Evolutionary conservation across 2,113 vertebrate species (phyloP).

Genomic region (Cebus imitator): DNA sequence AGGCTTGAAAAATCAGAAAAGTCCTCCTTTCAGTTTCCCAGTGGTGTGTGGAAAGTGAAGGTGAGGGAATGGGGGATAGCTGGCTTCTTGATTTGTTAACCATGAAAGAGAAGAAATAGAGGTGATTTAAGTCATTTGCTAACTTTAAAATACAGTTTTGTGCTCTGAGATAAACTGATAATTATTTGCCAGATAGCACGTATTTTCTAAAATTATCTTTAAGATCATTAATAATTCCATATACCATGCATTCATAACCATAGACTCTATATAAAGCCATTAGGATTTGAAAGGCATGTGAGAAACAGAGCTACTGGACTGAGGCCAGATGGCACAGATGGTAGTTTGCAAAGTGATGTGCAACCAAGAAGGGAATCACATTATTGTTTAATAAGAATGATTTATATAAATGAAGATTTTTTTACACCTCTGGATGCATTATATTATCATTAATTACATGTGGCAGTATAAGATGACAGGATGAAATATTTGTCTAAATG

Average conservation of each 20-base stretch:
- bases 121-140: background rate
- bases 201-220: conserved; percentile 51
- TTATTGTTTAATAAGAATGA: background rate
- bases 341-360: background rate
- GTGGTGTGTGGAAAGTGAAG: background rate
- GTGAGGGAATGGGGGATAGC: background rate
- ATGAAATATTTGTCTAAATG: background rate
- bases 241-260: background rate
- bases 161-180: conserved; percentile 4
- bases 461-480: background rate
- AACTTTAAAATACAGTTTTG: conserved; percentile 29
- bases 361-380: background rate
- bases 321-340: background rate
- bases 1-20: background rate
- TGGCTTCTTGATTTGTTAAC: background rate
- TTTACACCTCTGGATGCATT: background rate
- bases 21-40: background rate
- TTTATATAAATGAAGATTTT: background rate
- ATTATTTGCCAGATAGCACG: background rate
- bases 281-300: background rate
- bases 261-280: background rate
- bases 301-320: background rate
- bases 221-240: conserved; percentile 23
- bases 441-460: background rate
- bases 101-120: background rate